These are phyloP conservation scores for Seira ritae DNA, from an alignment of 2,888 invertebrate species.

Conservation along the genomic window DNA sequence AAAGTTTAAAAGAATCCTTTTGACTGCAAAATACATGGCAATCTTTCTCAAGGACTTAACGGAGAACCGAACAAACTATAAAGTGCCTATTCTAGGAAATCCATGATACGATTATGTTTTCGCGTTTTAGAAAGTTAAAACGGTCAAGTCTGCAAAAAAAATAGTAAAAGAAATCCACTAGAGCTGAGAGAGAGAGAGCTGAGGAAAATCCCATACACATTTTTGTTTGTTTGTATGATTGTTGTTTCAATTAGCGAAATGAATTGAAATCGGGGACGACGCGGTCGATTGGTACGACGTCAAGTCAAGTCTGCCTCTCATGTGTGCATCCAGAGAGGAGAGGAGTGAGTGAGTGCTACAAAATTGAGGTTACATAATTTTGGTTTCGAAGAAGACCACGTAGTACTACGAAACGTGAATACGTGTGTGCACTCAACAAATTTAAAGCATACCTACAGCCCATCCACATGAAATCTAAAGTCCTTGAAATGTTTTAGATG, in stretches of 20 bases:
- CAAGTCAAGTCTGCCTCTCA: too few relatives aligned
- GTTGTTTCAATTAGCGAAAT: constrained; percentile 5
- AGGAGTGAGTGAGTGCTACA: too few relatives aligned
- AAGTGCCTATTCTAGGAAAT: constrained; percentile 3
- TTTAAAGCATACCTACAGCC: too few relatives aligned
- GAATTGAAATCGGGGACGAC: constrained; percentile 1
- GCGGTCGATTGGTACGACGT: too few relatives aligned
- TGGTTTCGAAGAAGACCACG: too few relatives aligned
- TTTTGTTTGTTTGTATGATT: background rate
- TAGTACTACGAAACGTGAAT: too few relatives aligned
- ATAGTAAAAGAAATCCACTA: too few relatives aligned
- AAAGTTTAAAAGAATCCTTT: background rate
- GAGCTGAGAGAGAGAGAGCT: too few relatives aligned
- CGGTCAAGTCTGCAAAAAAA: constrained; percentile 5
- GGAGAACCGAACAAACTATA: background rate
- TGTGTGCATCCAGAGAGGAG: too few relatives aligned
- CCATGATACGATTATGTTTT: background rate
- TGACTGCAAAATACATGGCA: background rate
- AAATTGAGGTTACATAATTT: too few relatives aligned
- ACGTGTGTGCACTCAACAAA: too few relatives aligned
- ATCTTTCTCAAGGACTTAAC: background rate
- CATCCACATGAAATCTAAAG: background rate
- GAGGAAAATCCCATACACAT: background rate
- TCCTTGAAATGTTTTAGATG: constrained; percentile 2
- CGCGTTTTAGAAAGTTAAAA: constrained; percentile 15